Evolutionary conservation across 2,888 invertebrate genomes (phyloP).

Genomic region (Plebejus anna): DNA sequence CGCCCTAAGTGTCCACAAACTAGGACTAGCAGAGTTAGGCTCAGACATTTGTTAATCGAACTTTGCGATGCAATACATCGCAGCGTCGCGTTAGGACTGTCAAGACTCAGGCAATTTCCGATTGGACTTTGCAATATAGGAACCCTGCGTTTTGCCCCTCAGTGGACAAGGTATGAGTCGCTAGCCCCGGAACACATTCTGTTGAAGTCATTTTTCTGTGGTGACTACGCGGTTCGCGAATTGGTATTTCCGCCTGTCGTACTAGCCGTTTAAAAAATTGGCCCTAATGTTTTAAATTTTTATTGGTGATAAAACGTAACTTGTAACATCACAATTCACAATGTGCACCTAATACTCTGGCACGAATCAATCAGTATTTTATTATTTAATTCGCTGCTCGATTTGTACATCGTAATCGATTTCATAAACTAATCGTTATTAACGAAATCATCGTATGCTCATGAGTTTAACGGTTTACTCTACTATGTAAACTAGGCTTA

Average conservation of each 20-base stretch:
- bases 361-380: slow-evolving; percentile 20
- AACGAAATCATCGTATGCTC: slow-evolving; percentile 13
- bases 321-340: slow-evolving; percentile 6
- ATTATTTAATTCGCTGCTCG: slow-evolving; percentile 7
- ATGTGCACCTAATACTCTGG: slow-evolving; percentile 9
- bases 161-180: slow-evolving; percentile 16
- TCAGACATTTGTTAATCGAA: not conserved
- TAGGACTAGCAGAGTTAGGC: not conserved
- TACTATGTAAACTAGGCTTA: slow-evolving; percentile 31
- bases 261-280: slow-evolving; percentile 10
- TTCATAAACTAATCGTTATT: slow-evolving; percentile 2
- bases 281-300: not conserved
- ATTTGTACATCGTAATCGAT: not conserved
- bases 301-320: not conserved
- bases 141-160: slow-evolving; percentile 2
- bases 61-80: not conserved
- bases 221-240: slow-evolving; percentile 24
- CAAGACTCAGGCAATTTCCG: not conserved
- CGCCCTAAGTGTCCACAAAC: not conserved
- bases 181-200: slow-evolving; percentile 20
- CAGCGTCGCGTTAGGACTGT: not conserved
- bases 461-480: slow-evolving; percentile 30
- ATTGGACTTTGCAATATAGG: not conserved
- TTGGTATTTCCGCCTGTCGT: slow-evolving; percentile 25
- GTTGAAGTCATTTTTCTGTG: slow-evolving; percentile 20